phyloP scores from a whole-genome alignment of 1,140 invertebrate species.

The Manduca sexta region DNA sequence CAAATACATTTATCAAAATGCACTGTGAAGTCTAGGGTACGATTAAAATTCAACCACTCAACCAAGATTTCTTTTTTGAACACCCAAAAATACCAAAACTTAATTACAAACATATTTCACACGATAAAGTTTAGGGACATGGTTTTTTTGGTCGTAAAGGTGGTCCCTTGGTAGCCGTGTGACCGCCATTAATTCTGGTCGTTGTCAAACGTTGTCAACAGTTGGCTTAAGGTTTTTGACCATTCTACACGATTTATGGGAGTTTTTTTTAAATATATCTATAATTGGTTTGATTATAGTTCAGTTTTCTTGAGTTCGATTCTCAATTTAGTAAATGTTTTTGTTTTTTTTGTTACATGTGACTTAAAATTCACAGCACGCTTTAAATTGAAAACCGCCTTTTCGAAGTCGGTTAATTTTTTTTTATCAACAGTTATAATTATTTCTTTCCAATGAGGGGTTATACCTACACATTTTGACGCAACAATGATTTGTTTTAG shows the following conservation, averaged over 20 bases:
- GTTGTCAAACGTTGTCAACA: constrained; percentile 61
- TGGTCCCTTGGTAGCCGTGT: constrained; percentile 54
- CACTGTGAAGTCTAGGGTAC: no score
- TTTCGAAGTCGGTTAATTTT: no score
- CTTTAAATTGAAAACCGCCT: no score
- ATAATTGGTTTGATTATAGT: background rate
- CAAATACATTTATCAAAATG: no score
- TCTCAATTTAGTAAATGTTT: background rate
- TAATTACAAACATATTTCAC: constrained; percentile 58
- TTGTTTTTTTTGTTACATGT: background rate
- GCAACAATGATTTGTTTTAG: no score
- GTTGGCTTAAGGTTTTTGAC: constrained; percentile 39
- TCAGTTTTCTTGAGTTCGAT: constrained; percentile 11
- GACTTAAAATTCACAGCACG: background rate
- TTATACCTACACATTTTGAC: no score
- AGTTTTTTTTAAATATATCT: constrained; percentile 14
- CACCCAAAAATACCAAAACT: constrained; percentile 33
- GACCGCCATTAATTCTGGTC: constrained; percentile 60
- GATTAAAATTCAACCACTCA: no score
- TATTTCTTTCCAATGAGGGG: no score
- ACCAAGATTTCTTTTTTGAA: no score
- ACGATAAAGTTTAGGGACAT: constrained; percentile 19
- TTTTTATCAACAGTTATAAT: no score
- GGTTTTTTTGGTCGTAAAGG: constrained; percentile 26
- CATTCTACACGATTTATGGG: constrained; percentile 50